A percentile compares a stretch with the other conserved stretches of the same genome.
These are phyloP conservation scores for Pluvialis apricaria DNA, from an alignment of 2,113 vertebrate genomes.

Conservation along the genomic window DNA sequence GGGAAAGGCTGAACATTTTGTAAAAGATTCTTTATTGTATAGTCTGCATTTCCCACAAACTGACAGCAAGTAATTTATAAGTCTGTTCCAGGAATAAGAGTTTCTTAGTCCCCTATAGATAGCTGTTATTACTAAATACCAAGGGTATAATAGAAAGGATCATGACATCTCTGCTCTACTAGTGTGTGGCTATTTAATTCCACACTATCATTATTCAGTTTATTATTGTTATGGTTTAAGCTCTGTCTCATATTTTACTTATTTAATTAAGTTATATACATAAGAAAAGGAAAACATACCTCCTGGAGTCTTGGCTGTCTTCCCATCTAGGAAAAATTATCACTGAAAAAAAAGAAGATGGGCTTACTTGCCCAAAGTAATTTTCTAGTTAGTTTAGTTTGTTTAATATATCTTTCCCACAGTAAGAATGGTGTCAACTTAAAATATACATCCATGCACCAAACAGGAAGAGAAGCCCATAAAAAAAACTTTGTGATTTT, in stretches of 20 bases:
- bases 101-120: conserved; percentile 7
- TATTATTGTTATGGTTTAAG: conserved; percentile 22
- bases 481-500: conserved; percentile 1
- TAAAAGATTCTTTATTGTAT: conserved; percentile 6
- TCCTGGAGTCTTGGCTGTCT: conserved; percentile 29
- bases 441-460: background rate
- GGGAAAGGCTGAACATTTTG: background rate
- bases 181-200: conserved; percentile 24
- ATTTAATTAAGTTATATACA: conserved; percentile 51
- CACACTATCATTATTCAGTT: conserved; percentile 8
- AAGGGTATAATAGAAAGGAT: conserved; percentile 11
- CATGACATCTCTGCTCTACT: background rate
- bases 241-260: conserved; percentile 33
- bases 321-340: conserved; percentile 41
- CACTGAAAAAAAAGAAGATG: background rate
- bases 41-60: conserved; percentile 24
- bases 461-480: conserved; percentile 26
- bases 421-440: background rate
- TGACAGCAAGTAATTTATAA: conserved; percentile 43
- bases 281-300: conserved; percentile 14
- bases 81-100: background rate
- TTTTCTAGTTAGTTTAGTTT: conserved; percentile 22
- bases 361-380: conserved; percentile 19
- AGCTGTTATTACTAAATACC: conserved; percentile 30
- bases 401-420: background rate